Conservation (phyloP, 2,113 vertebrate species). For the Micronycteris hirsuta region DNA sequence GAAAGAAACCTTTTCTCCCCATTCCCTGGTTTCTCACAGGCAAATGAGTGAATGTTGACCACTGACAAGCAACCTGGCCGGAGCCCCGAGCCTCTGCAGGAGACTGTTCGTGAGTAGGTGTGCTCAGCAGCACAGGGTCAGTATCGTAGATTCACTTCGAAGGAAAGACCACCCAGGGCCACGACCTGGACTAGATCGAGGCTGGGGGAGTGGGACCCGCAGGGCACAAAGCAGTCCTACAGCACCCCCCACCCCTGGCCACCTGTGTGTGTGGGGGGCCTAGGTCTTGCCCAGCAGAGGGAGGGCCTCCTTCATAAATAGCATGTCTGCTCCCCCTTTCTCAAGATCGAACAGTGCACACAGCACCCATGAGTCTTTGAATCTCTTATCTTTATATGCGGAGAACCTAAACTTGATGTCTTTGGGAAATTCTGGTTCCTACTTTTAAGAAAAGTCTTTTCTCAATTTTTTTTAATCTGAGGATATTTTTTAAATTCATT, state of each 20-base stretch:
- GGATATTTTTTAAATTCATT: too few species aligned
- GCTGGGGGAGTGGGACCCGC: neutral
- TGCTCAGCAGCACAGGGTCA: neutral
- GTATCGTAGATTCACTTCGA: neutral
- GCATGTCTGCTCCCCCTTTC: rapidly evolving
- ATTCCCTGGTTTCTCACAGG: neutral
- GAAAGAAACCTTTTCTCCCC: neutral
- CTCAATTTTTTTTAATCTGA: neutral
- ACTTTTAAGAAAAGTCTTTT: neutral
- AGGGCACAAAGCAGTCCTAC: neutral
- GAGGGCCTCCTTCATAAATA: neutral
- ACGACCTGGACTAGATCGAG: neutral
- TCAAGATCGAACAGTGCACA: neutral
- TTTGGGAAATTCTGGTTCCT: neutral
- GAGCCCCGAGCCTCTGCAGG: neutral
- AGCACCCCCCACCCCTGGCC: neutral
- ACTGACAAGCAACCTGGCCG: neutral
- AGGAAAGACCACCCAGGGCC: neutral
- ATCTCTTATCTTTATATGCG: neutral
- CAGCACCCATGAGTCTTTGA: neutral
- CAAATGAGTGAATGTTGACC: neutral
- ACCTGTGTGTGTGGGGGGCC: neutral
- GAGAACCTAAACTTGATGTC: neutral
- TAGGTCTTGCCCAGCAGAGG: rapidly evolving
- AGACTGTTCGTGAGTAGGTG: neutral